A percentile compares a stretch with the other conserved stretches of the same genome.
These are phyloP conservation scores for Cheilosia pagana DNA, from an alignment of 2,888 invertebrate species.

Conservation along the genomic window DNA sequence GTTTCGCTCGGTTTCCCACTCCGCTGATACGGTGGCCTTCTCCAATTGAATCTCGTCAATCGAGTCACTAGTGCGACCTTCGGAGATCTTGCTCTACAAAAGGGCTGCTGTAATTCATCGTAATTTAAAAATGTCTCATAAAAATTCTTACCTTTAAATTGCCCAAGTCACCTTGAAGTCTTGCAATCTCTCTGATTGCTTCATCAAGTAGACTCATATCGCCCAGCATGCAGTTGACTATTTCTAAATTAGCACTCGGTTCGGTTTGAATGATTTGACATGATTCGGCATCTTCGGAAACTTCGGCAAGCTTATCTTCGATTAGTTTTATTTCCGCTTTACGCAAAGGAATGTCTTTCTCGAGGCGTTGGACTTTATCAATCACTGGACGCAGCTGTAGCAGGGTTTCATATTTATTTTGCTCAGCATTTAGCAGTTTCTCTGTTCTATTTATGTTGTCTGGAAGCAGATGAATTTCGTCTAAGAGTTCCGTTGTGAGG, in stretches of 20 bases:
- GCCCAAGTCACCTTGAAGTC: conserved; percentile 81
- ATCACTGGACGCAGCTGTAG: conserved; percentile 88
- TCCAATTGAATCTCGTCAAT: conserved; percentile 84
- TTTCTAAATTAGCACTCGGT: conserved; percentile 85
- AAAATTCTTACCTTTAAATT: conserved; percentile 83
- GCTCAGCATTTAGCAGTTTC: conserved; percentile 86
- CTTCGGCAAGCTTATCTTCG: conserved; percentile 82
- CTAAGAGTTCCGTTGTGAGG: conserved; percentile 86
- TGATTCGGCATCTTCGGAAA: conserved; percentile 79
- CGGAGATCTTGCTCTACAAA: conserved; percentile 82
- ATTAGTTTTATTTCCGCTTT: conserved; percentile 85
- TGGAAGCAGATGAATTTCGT: conserved; percentile 89
- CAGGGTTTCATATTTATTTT: conserved; percentile 88
- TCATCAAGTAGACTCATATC: conserved; percentile 92
- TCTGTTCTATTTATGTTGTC: conserved; percentile 86
- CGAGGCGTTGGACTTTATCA: conserved; percentile 86
- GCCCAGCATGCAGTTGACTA: conserved; percentile 86
- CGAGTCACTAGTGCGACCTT: conserved; percentile 79
- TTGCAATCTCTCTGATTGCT: conserved; percentile 85
- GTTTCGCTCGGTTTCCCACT: conserved; percentile 83
- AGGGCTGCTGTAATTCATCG: not conserved
- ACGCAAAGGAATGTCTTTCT: conserved; percentile 87
- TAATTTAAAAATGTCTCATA: not conserved
- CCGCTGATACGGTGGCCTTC: conserved; percentile 84
- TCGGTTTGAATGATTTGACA: conserved; percentile 84